Conservation (phyloP, 2,888 invertebrate genomes). For the Sphaerophoria rueppellii region DNA sequence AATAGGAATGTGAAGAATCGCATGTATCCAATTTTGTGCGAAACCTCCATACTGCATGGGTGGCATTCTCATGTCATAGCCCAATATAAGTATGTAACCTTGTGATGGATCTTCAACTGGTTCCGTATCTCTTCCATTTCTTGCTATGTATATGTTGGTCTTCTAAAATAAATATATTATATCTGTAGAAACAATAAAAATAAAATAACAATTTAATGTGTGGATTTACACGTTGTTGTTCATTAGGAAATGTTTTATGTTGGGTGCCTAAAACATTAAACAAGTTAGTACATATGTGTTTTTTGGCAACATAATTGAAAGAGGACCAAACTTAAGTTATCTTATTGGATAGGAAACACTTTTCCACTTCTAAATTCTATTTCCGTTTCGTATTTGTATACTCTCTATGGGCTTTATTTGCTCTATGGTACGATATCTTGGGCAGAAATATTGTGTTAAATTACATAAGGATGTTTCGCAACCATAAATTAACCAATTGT, state of each 20-base stretch:
- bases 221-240: constrained; percentile 38
- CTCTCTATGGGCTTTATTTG: no score
- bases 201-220: constrained; percentile 26
- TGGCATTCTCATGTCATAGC: constrained; percentile 93
- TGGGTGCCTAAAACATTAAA: constrained; percentile 32
- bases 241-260: constrained; percentile 19
- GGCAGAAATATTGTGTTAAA: constrained; percentile 64
- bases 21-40: constrained; percentile 92
- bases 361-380: background rate
- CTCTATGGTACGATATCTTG: background rate
- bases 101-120: constrained; percentile 90
- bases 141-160: constrained; percentile 88
- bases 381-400: no score
- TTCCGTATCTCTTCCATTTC: constrained; percentile 85
- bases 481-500: constrained; percentile 60
- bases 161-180: no score
- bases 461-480: constrained; percentile 56
- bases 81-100: constrained; percentile 91
- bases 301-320: constrained; percentile 21
- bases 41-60: constrained; percentile 92
- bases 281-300: constrained; percentile 29
- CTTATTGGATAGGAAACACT: constrained; percentile 23
- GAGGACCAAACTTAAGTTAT: constrained; percentile 27
- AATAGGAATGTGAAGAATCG: constrained; percentile 87
- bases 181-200: constrained; percentile 82